Evolutionary conservation across 2,888 invertebrate genomes (phyloP), one percentile per base, ranked within the genome.

Genomic region (Diabrotica balteata): DNA sequence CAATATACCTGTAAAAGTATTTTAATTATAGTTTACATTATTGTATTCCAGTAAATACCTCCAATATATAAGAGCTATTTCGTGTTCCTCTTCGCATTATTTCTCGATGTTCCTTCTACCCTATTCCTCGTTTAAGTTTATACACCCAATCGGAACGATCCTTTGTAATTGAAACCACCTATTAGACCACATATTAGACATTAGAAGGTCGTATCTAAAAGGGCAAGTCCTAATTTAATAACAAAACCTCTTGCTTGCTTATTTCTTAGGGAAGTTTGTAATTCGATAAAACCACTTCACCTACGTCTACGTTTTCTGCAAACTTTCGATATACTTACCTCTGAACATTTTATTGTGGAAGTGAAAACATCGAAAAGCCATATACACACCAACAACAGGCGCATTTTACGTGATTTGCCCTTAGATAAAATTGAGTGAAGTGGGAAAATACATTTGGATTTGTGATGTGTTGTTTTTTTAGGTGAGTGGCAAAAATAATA

Each of bases 291-390:
- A 64, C 45, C 64, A 64, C 59, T 64, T 64, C 62, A 62, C 54
- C 54, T 62, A 45, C 55, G 54, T 46, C 55, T 57, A 57, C 59
- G 64, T 58, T 47, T 63, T 59, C 45, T 50, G 58, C 46, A 64
- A 64, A 64, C 52, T 58, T 59, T 58, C 45, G 52, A 58, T 58
- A 52, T 57, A 57, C 45, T 63, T 57, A 63, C 11, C 32, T 59
- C 57, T 9, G 50, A 63, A 49, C 63, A 49, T 63, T 63, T 63
- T 57, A 63, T 63, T 63, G 63, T 57, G 49, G 50, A 57, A 57
- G 57, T 49, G 63, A 63, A 66, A 67, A 67, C 67, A 67, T 63
- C 52, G 63, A 53, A 67, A 67, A 61, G 59, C 67, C 53, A 67
- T 67, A 67, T 67, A 67, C 44, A 57, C 62, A 55, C 55, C 53